Percentiles rank a stretch among this genome's conserved stretches.
phyloP scores from a whole-genome alignment of 1,140 invertebrate genomes.

The Pectinophora gossypiella region DNA sequence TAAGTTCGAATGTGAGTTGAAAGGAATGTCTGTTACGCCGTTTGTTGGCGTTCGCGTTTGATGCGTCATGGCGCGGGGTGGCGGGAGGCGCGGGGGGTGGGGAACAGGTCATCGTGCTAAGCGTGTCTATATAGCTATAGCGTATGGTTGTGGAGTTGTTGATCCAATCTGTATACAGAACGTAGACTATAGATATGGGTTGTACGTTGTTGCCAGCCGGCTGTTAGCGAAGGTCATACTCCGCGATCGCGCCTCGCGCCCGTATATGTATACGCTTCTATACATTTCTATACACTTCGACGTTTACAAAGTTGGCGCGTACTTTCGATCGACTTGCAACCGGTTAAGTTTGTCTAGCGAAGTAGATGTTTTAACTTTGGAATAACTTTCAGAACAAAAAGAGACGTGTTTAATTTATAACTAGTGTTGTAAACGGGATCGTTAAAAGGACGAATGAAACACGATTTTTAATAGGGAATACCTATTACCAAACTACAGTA shows the following conservation, averaged over 20 bases:
- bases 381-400: no score
- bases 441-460: no score
- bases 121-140: constrained; percentile 21
- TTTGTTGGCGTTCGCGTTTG: constrained; percentile 1
- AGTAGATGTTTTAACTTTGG: no score
- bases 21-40: background rate
- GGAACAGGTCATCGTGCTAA: constrained; percentile 56
- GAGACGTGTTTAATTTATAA: no score
- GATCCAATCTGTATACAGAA: constrained; percentile 22
- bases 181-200: constrained; percentile 23
- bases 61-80: constrained; percentile 9
- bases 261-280: background rate
- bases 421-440: no score
- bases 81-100: constrained; percentile 9
- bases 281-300: background rate
- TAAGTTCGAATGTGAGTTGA: constrained; percentile 14
- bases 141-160: constrained; percentile 15
- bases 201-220: constrained; percentile 44
- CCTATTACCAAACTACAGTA: no score
- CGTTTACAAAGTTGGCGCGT: background rate
- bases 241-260: background rate
- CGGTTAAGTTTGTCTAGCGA: background rate
- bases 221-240: constrained; percentile 45
- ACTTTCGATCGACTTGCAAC: background rate
- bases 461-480: no score